Conservation (phyloP, 2,797 vertebrate genomes). For the Halcyon chelicuti region DNA sequence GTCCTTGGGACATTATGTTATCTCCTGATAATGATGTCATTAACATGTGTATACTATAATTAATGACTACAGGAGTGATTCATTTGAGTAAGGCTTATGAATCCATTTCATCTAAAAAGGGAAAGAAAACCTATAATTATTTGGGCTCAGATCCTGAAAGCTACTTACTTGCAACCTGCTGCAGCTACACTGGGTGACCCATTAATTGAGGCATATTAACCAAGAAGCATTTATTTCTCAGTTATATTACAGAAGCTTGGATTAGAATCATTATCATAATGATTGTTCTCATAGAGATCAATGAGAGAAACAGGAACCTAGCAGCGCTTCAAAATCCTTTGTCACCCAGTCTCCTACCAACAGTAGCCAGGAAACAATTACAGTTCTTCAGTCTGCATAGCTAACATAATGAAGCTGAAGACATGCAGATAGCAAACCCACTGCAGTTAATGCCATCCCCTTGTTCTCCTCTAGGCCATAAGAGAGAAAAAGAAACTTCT, state of each 20-base stretch:
- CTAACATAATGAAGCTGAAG: neutral
- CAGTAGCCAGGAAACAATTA: slow-evolving; percentile 43
- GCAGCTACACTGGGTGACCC: slow-evolving; percentile 38
- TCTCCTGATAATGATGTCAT: slow-evolving; percentile 70
- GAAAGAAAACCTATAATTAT: slow-evolving; percentile 69
- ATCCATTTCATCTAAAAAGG: slow-evolving; percentile 67
- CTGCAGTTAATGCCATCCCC: neutral
- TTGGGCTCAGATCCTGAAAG: slow-evolving; percentile 62
- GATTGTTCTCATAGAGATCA: slow-evolving; percentile 66
- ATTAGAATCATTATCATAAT: slow-evolving; percentile 66
- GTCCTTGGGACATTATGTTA: slow-evolving; percentile 64
- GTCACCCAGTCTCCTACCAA: slow-evolving; percentile 9
- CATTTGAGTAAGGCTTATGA: slow-evolving; percentile 57
- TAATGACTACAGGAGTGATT: slow-evolving; percentile 65
- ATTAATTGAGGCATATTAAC: slow-evolving; percentile 64
- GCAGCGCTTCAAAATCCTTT: slow-evolving; percentile 45
- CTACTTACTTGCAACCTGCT: slow-evolving; percentile 54
- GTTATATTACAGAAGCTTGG: slow-evolving; percentile 48
- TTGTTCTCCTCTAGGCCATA: neutral
- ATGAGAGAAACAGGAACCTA: slow-evolving; percentile 59
- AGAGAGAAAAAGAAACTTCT: neutral
- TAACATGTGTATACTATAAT: slow-evolving; percentile 73
- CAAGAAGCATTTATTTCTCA: slow-evolving; percentile 59
- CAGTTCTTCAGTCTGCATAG: slow-evolving; percentile 16
- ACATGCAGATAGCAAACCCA: neutral